These are phyloP conservation scores for Leptinotarsa rubiginosa DNA, from an alignment of 2,888 invertebrate genomes.

Conservation along the genomic window DNA sequence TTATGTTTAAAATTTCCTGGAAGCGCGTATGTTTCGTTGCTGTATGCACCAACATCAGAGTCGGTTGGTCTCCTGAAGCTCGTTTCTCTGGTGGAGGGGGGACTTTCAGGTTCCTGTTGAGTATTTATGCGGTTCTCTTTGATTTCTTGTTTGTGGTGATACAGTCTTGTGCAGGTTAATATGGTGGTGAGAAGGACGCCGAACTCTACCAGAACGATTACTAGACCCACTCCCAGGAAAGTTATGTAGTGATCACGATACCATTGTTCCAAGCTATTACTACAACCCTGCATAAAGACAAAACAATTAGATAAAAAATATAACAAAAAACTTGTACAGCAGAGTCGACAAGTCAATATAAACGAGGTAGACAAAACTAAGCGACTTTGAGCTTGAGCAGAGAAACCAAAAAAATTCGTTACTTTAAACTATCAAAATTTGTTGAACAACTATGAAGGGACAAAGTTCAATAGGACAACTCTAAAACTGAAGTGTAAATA, in stretches of 20 bases:
- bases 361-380: too few relatives aligned
- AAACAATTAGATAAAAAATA: too few relatives aligned
- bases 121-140: slow-evolving; percentile 51
- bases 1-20: slow-evolving; percentile 63
- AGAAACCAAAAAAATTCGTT: too few relatives aligned
- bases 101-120: slow-evolving; percentile 41
- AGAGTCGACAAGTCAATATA: too few relatives aligned
- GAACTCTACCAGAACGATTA: slow-evolving; percentile 79
- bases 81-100: slow-evolving; percentile 42
- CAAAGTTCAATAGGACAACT: too few relatives aligned
- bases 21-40: slow-evolving; percentile 63
- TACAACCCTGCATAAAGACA: slow-evolving; percentile 72
- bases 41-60: slow-evolving; percentile 57
- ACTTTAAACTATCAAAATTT: too few relatives aligned
- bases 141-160: slow-evolving; percentile 68
- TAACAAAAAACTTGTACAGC: too few relatives aligned
- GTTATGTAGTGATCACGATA: slow-evolving; percentile 80
- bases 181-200: slow-evolving; percentile 78
- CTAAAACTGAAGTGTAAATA: too few relatives aligned
- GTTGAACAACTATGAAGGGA: too few relatives aligned
- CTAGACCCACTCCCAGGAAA: slow-evolving; percentile 75
- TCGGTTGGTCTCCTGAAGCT: slow-evolving; percentile 38
- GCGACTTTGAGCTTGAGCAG: too few relatives aligned
- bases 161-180: slow-evolving; percentile 76
- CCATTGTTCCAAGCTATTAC: slow-evolving; percentile 79